Base-by-base conservation (phyloP, 2,797 vertebrate species). In the Coracias cyanogaster region DNA sequence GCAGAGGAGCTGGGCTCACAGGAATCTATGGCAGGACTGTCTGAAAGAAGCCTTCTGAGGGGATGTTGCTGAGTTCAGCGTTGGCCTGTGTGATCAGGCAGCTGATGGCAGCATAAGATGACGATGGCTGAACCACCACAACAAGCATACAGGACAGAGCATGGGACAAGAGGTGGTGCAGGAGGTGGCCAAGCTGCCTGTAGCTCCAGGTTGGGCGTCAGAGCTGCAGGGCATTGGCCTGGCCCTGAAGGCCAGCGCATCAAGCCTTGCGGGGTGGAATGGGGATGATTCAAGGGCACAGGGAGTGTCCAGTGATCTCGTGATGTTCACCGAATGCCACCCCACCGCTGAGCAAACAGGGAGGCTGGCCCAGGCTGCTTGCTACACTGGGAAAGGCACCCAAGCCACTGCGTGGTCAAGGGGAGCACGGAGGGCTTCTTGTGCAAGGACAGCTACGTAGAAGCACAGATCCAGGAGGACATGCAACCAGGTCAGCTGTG, bases 401-500 rank as follows among this genome's bases (percentile, higher is more conserved):
- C 49, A 5, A 43, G 57, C 22, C 55, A 11, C 15, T 4, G 48
- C 0, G 2, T 55, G 55, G 89, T 70, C 81, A 58, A 33, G 82
- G 55, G 43, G 78, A 73, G 28, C 67, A 31, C 7, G 0, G 18
- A 82, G 87, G 49, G 70, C 91, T 88, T 73, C 92, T 94, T 97
- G 93, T 28, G 4, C 85, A 96, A 97, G 77, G 79, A 22, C 65
- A 48, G 66, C 86, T 95, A 81, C 26, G 2, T 77, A 76, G 92
- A 79, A 93, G 18, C 37, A 0, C 1, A 19, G 77, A 88, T 93
- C 62, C 52, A 46, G 90, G 95, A 94, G 86, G 83, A 74, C 45
- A 62, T 0, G 0, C 31, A 58, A 51, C 19, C 0, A 0, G 29
- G 31, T 51, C 5, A 5, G 45, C 74, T 0, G 0, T 26, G 46